Evolutionary conservation across 2,888 invertebrate genomes (phyloP), one percentile per base, ranked within the genome.

Genomic region (Pandemis cinnamomeana): DNA sequence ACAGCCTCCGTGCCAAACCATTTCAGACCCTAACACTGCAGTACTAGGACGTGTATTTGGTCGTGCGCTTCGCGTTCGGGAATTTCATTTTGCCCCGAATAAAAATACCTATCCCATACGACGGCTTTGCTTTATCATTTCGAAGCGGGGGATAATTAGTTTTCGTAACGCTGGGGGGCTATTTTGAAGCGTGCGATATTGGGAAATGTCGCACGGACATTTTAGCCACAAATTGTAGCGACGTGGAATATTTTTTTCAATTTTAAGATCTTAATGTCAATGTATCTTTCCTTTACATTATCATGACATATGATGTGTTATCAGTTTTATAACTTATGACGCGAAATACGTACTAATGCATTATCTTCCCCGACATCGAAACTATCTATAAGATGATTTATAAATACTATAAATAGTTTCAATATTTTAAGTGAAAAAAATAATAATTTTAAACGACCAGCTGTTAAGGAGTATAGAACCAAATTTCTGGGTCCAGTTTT

Each of bases 61-160:
- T n/a, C 75, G 80, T 5, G 7, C 15, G 36, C 8, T 27, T 20
- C 10, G 15, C 48, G 76, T 75, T 71, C 72, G 85, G 84, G 87
- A 93, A 93, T 92, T 93, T 93, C 90, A 93, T 94, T 93, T 92
- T 88, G 92, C 87, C 86, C 88, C 83, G 89, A 92, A 93, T 93
- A 93, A 94, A 93, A 93, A 92, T 94, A 74, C 74, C 74, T 74
- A 92, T 92, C 89, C 88, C 84, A 93, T 93, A 93, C 91, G 91
- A 89, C 86, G 91, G 92, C 92, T 94, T 93, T 94, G 94, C 93
- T 94, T 94, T 94, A 93, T 93, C 93, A 94, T 93, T 91, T 89
- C 88, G 91, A 89, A 87, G 89, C 87, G 87, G 86, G 85, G 87
- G 89, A 90, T 94, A 93, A 93, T 94, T 93, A 94, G 94, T 94